Evolutionary conservation across 2,888 invertebrate genomes (phyloP).

Genomic region (Drosophila quinaria): DNA sequence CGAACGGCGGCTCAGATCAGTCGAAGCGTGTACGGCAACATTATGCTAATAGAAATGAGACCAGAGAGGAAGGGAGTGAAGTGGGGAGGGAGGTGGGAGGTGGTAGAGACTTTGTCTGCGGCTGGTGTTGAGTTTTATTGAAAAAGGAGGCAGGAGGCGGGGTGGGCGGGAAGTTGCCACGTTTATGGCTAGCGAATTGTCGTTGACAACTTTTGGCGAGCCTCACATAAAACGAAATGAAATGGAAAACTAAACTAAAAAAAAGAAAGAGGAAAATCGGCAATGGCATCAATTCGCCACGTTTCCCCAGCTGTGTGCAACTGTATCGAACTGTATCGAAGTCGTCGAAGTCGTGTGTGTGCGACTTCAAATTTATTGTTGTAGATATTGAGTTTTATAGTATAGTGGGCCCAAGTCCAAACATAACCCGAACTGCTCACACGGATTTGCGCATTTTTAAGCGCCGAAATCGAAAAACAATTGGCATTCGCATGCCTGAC

Average conservation of each 20-base stretch:
- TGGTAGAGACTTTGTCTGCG: conserved; percentile 43
- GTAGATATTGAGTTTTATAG: conserved; percentile 83
- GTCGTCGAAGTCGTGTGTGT: conserved; percentile 19
- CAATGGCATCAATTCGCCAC: conserved; percentile 73
- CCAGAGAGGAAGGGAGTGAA: conserved; percentile 4
- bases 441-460: conserved; percentile 71
- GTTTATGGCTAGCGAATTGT: conserved; percentile 69
- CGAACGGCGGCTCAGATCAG: conserved; percentile 56
- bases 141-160: conserved; percentile 30
- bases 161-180: conserved; percentile 23
- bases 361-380: conserved; percentile 77
- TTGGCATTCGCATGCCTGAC: conserved; percentile 80
- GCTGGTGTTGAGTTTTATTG: conserved; percentile 74
- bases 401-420: conserved; percentile 46
- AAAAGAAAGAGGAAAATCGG: conserved; percentile 43
- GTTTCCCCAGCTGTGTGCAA: conserved; percentile 58
- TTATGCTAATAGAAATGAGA: conserved; percentile 80
- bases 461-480: conserved; percentile 81
- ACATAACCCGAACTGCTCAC: conserved; percentile 44
- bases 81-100: not conserved
- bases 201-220: conserved; percentile 76
- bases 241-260: conserved; percentile 74
- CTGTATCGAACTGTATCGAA: conserved; percentile 34
- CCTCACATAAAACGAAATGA: conserved; percentile 76
- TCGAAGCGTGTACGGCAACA: conserved; percentile 50